Base-by-base conservation (phyloP, 1,140 invertebrate species). In the Sitobion miscanthi region DNA sequence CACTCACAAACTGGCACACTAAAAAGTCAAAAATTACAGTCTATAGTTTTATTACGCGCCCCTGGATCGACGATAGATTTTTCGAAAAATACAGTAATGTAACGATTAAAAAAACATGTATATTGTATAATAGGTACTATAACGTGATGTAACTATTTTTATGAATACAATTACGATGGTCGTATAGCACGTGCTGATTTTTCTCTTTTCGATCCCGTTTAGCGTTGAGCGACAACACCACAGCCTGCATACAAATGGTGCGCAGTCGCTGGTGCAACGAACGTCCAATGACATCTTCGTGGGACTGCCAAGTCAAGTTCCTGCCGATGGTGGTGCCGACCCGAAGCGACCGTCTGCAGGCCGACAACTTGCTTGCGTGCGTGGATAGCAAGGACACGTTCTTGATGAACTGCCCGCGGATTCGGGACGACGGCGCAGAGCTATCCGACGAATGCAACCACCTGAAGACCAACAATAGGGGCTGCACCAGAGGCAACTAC, bases 231-330 rank as follows among this genome's bases (percentile, higher is more conserved):
- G 82, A 93, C 21, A 86, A 57, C 49, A 45, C 35, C 35, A 86
- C 82, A 5, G 91, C 23, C 6, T 93, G 91, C 82, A 11, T 57
- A 20, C 91, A 93, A 52, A 93, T 93, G 91, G 91, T 93, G 5
- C 82, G 91, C 11, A 93, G 82, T 49, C 49, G 91, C 25, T 52
- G 47, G 49, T 93, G 91, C 35, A 93, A 93, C 38, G 91, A 93
- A 23, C 69, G 91, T 3, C 91, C 91, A 23, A 86, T 86, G 82
- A 93, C 91, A 5, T 93, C 91, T 11, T 86, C 77, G 35, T 93
- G 91, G 91, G 91, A 93, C 35, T 93, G 91, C 57, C 91, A 93
- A 25, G 91, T 93, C 35, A 86, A 85, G 14, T 93, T 93, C 6
- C 25, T 93, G 14, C 91, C 91, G 11, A 35, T 93, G 23, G 82